Evolutionary conservation across 1,140 invertebrate genomes (phyloP).

Genomic region (Cydia strobilella): DNA sequence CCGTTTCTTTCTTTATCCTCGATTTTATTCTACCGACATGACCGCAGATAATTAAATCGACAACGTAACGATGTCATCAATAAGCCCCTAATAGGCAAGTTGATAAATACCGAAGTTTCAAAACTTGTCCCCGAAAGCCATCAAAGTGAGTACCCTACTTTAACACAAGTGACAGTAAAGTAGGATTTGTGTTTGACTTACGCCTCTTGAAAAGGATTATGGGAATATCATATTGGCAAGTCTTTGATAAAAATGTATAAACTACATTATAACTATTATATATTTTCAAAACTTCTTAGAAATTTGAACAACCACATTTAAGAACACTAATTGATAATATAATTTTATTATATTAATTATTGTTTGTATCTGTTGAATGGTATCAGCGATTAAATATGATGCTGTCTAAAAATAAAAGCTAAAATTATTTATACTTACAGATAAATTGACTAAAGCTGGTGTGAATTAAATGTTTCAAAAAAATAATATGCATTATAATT

Average conservation of each 20-base stretch:
- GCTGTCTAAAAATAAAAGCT: conserved; percentile 5
- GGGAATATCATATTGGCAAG: conserved; percentile 58
- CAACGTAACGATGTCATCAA: conserved; percentile 36
- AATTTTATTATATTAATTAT: too few species aligned
- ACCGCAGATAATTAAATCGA: conserved; percentile 31
- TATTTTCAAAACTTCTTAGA: background rate
- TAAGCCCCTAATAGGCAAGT: conserved; percentile 74
- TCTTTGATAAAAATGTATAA: conserved; percentile 42
- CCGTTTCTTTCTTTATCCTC: conserved; percentile 4
- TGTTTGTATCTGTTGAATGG: background rate
- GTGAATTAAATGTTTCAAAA: background rate
- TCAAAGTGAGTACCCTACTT: conserved; percentile 73
- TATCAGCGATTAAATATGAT: background rate
- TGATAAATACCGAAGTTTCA: conserved; percentile 76
- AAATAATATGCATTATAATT: background rate
- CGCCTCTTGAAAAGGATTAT: conserved; percentile 64
- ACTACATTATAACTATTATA: background rate
- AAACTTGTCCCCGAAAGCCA: conserved; percentile 70
- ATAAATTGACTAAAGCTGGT: background rate
- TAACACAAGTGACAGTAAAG: conserved; percentile 72
- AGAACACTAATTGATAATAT: background rate
- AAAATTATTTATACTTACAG: background rate
- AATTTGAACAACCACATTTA: background rate
- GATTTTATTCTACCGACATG: conserved; percentile 9
- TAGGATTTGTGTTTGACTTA: conserved; percentile 74